phyloP scores from a whole-genome alignment of 2,113 vertebrate genomes.

The Deroptyus accipitrinus region DNA sequence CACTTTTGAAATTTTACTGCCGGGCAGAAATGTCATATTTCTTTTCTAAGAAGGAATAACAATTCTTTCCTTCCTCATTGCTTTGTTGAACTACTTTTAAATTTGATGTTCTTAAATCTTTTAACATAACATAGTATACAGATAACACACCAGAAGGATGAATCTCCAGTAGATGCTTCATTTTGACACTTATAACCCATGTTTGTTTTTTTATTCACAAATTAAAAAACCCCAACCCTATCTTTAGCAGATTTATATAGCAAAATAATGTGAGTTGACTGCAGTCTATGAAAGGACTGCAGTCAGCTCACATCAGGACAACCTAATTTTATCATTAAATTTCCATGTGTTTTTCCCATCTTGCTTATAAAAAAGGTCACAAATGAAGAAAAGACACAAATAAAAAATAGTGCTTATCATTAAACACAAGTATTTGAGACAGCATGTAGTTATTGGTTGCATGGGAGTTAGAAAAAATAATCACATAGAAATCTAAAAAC shows the following conservation, averaged over 20 bases:
- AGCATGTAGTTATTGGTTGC: neutral
- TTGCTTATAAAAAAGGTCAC: neutral
- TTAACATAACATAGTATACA: neutral
- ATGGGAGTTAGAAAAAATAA: neutral
- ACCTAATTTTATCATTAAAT: neutral
- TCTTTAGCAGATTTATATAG: neutral
- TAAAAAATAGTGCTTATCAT: neutral
- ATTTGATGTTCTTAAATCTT: neutral
- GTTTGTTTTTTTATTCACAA: neutral
- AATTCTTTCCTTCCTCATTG: neutral
- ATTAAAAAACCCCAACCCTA: fast-evolving
- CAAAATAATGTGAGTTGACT: neutral
- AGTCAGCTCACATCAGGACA: neutral
- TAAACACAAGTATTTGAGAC: neutral
- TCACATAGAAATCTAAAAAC: neutral
- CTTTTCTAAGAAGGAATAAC: neutral
- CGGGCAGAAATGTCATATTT: neutral
- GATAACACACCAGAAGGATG: neutral
- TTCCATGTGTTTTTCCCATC: neutral
- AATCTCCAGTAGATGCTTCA: neutral
- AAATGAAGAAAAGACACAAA: neutral
- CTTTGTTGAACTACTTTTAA: neutral
- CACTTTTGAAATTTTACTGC: neutral
- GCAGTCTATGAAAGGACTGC: neutral
- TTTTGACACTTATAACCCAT: neutral